Evolutionary conservation across 1,140 invertebrate species (phyloP), one percentile per base, ranked within the genome.

Genomic region (Helicoverpa armigera): DNA sequence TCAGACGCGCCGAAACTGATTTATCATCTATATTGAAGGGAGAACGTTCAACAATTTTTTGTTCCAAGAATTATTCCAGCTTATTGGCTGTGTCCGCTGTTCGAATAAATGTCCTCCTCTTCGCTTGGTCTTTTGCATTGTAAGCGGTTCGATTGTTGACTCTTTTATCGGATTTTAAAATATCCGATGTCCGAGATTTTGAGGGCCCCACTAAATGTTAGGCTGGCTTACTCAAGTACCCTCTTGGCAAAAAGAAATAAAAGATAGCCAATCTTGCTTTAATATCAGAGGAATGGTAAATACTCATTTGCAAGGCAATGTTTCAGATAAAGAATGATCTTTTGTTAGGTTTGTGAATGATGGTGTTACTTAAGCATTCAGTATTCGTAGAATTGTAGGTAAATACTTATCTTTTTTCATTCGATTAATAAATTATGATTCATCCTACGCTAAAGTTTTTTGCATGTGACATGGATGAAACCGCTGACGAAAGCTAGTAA

Each of bases 1-100:
- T 72, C 69, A 72, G 69, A 53, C 69, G 23, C 69, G 69, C 69
- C 69, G 69, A 72, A 72, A 72, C 69, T 72, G 69, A 72, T 72
- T 72, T 72, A 72, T 72, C 35, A 43, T 43, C 35, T 54, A 54
- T 53, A 53, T 29, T 72, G 31, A 72, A 31, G 31, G 48, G 48
- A 53, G 50, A 72, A 54, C 29, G 50, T 72, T 72, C 18, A 53
- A 43, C 48, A 23, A 10, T 54, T 65, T 72, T 72, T 48, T 67
- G 63, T 69, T 69, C 16, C 65, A 16, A 50, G 65, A 50, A 69
- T 69, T 69, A 50, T 69, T 69, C 65, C 65, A 69, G 65, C 65
- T 69, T 69, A 50, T 50, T 69, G 65, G n/a, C 65, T 13, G 43
- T 18, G 43, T 69, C 65, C 65, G 35, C 65, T 69, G 48, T 13